Evolutionary conservation across 1,140 invertebrate species (phyloP).

Genomic region (Meteorus sp.): DNA sequence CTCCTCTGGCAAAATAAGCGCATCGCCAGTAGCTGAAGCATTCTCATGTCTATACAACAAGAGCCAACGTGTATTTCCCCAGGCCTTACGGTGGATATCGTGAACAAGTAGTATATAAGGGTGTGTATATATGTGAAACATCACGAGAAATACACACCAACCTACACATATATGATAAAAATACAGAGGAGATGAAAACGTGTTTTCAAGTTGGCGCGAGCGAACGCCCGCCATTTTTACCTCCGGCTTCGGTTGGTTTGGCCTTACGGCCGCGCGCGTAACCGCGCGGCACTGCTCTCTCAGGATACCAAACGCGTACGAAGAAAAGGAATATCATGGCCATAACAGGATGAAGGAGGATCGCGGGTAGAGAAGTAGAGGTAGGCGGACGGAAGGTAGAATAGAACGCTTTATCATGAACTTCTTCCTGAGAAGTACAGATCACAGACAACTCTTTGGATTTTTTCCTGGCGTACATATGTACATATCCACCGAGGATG

Average conservation of each 20-base stretch:
- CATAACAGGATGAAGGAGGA: background rate
- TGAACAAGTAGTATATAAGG: no score
- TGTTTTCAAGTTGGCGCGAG: no score
- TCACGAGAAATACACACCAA: no score
- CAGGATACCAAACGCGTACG: background rate
- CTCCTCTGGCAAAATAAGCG: conserved; percentile 12
- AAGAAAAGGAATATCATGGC: background rate
- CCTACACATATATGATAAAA: no score
- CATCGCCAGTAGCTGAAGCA: conserved; percentile 30
- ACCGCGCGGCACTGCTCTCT: conserved; percentile 6
- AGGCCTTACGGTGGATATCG: no score
- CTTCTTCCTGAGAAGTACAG: no score
- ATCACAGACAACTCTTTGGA: no score
- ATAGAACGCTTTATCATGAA: background rate
- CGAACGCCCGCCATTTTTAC: conserved; percentile 14
- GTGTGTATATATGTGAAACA: no score
- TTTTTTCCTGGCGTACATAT: no score
- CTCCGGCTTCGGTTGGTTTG: conserved; percentile 27
- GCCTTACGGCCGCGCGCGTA: background rate
- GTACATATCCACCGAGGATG: no score
- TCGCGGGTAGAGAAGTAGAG: background rate
- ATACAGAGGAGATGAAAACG: no score
- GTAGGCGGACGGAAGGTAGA: no score
- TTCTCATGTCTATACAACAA: conserved; percentile 17
- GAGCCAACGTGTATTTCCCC: background rate